Base-by-base conservation (phyloP, 2,113 vertebrate species). In the Callipepla californica region DNA sequence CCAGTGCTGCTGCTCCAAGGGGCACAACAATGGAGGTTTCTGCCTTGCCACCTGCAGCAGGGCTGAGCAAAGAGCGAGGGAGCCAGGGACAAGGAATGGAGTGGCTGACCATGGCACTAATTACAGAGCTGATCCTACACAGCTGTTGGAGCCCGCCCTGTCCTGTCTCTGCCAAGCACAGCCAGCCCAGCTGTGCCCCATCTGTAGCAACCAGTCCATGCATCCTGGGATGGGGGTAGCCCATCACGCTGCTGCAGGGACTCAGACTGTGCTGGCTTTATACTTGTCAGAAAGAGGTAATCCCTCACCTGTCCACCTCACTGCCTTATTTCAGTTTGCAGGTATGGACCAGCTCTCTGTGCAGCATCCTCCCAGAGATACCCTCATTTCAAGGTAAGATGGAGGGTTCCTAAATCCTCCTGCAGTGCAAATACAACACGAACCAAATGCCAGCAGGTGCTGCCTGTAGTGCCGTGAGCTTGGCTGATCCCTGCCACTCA, bases 321-420 rank as follows among this genome's bases (percentile, higher is more conserved):
- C 21, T 25, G 26, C 53, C 34, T 40, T 34, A 40, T 20, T 38
- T 72, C 28, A 4, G 17, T n/a, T 48, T 13, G 15, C 51, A 45
- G 22, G 0, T 1, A n/a, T 11, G 67, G 32, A 67, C 4, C 2
- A 5, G 34, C n/a, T 53, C 22, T 61, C 40, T 1, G 0, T 3
- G 8, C 13, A 1, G 30, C 26, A 11, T 7, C 58, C 21, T 42
- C 44, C 80, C 69, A 59, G 70, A 55, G n/a, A 20, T 34, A 63
- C 8, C 7, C 58, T 47, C 20, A 7, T 0, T 6, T 28, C 53
- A 22, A 44, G 47, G 40, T 51, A n/a, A 87, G 62, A 16, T 67
- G 13, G 22, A 66, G 13, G 13, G 21, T 22, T 20, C 48, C 51
- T 34, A 58, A 48, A 62, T 23, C 21, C 44, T 72, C 23, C 26